These are phyloP conservation scores for Tipula lateralis DNA, from an alignment of 2,888 invertebrate genomes.

Conservation along the genomic window DNA sequence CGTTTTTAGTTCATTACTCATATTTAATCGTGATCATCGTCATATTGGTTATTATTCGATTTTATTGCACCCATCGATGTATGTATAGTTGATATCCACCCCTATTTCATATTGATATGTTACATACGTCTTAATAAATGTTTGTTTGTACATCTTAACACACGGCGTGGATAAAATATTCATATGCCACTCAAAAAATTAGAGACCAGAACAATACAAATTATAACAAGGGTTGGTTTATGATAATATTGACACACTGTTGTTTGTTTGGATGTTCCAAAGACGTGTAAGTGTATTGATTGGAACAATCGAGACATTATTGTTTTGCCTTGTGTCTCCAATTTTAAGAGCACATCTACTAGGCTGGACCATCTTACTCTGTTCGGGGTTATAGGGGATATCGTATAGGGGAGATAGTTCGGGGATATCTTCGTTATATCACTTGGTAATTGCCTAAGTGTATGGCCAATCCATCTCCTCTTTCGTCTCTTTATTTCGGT, in stretches of 20 bases:
- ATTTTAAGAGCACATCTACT: too few species aligned
- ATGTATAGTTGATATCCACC: background rate
- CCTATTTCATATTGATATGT: too few species aligned
- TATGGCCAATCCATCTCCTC: too few species aligned
- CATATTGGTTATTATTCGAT: slow-evolving; percentile 2
- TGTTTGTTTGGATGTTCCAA: background rate
- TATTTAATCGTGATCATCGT: background rate
- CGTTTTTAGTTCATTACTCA: background rate
- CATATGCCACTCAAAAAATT: slow-evolving; percentile 24
- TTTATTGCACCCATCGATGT: background rate
- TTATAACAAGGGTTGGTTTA: background rate
- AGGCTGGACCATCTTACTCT: too few species aligned
- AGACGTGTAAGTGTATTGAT: background rate
- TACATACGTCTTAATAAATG: background rate
- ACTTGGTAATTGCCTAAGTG: too few species aligned
- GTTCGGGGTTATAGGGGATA: too few species aligned
- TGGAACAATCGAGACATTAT: too few species aligned
- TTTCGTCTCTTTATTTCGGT: too few species aligned
- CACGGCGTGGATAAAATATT: background rate
- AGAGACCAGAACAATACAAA: background rate
- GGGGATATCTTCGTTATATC: too few species aligned
- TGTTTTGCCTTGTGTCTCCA: too few species aligned
- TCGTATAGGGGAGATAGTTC: too few species aligned
- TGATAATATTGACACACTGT: background rate
- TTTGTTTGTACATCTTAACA: slow-evolving; percentile 24